Percentiles rank a stretch among this genome's conserved stretches.
Evolutionary conservation across 2,113 vertebrate species (phyloP).

Genomic region (Apeltes quadracus): DNA sequence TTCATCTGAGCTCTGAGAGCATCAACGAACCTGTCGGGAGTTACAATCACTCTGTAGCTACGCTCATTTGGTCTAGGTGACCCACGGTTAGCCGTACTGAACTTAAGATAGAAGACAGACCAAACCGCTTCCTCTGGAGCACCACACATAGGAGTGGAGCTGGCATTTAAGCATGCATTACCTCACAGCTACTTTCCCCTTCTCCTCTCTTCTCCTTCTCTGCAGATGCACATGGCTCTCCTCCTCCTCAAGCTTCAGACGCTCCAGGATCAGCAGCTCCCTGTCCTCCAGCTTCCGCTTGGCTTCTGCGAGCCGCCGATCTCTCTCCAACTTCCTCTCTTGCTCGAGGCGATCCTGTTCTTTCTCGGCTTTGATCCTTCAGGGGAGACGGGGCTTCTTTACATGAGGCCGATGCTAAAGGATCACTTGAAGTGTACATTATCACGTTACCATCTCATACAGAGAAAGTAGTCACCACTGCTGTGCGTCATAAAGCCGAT

Average conservation of each 20-base stretch:
- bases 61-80: not conserved
- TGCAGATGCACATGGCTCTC: constrained; percentile 49
- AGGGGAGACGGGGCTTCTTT: not conserved
- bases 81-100: not conserved
- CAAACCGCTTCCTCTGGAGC: not conserved
- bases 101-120: not conserved
- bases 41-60: not conserved
- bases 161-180: constrained; percentile 18
- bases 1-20: constrained; percentile 86
- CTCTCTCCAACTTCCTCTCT: constrained; percentile 74
- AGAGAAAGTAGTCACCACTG: not conserved
- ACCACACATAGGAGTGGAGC: not conserved
- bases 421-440: not conserved
- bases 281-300: constrained; percentile 57
- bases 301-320: constrained; percentile 37
- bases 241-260: constrained; percentile 80
- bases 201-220: constrained; percentile 45
- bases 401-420: not conserved
- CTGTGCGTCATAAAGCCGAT: not conserved
- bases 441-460: not conserved
- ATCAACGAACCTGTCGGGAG: constrained; percentile 83
- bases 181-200: constrained; percentile 61
- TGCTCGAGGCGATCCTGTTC: constrained; percentile 82
- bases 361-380: constrained; percentile 87
- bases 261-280: constrained; percentile 74